These are phyloP conservation scores for Hirtodrosophila trivittata DNA, from an alignment of 2,888 invertebrate species.

Conservation along the genomic window DNA sequence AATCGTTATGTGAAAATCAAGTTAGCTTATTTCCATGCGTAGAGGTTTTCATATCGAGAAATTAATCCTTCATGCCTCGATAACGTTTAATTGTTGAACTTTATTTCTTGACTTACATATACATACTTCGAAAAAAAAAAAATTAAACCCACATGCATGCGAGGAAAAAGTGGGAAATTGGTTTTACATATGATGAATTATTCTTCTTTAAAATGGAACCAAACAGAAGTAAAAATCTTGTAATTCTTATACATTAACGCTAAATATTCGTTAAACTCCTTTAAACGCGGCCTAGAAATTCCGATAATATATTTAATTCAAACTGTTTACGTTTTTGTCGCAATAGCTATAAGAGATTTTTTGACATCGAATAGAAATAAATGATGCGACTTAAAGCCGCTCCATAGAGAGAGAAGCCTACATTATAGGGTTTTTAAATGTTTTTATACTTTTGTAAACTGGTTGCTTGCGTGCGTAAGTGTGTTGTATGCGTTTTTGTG, in stretches of 20 bases:
- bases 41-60: too few relatives aligned
- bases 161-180: conserved; percentile 62
- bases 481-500: conserved; percentile 32
- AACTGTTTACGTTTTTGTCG: conserved; percentile 41
- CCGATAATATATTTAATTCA: conserved; percentile 52
- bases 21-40: too few relatives aligned
- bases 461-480: conserved; percentile 54
- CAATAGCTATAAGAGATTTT: conserved; percentile 75
- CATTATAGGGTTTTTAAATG: conserved; percentile 44
- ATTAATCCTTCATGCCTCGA: conserved; percentile 9
- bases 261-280: conserved; percentile 60
- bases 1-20: too few relatives aligned
- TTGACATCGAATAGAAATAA: conserved; percentile 57
- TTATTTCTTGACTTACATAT: conserved; percentile 73
- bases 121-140: conserved; percentile 74
- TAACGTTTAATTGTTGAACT: conserved; percentile 73
- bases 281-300: conserved; percentile 59
- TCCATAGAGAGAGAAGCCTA: conserved; percentile 56
- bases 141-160: conserved; percentile 66
- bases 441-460: conserved; percentile 58
- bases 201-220: conserved; percentile 48
- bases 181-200: conserved; percentile 54
- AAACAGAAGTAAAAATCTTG: conserved; percentile 53
- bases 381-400: conserved; percentile 71
- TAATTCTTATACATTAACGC: conserved; percentile 51